These are phyloP conservation scores for Naja naja DNA, from an alignment of 2,113 vertebrate genomes.

Conservation along the genomic window DNA sequence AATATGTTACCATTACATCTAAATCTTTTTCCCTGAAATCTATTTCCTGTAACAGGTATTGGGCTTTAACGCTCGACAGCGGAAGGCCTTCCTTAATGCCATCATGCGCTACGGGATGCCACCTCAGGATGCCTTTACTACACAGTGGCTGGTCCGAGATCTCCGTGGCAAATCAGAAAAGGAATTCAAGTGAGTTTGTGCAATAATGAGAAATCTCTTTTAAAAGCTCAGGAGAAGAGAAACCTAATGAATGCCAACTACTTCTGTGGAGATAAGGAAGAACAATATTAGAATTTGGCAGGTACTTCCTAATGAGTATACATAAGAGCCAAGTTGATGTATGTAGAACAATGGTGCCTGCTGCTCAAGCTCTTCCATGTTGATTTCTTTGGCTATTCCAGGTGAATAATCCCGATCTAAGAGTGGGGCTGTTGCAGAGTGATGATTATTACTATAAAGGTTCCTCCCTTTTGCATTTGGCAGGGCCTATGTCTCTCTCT, in stretches of 20 bases:
- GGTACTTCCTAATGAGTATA: neutral
- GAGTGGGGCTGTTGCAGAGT: neutral
- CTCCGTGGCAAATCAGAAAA: slow-evolving; percentile 96
- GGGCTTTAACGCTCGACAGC: slow-evolving; percentile 95
- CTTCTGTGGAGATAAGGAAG: neutral
- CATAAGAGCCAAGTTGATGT: neutral
- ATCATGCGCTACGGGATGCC: slow-evolving; percentile 99
- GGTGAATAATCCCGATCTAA: neutral
- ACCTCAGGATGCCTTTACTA: slow-evolving; percentile 97
- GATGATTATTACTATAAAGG: neutral
- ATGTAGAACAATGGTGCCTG: neutral
- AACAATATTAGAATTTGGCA: neutral
- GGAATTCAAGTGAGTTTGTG: slow-evolving; percentile 90
- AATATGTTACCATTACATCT: neutral
- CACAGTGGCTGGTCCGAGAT: slow-evolving; percentile 96
- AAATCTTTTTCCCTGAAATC: neutral
- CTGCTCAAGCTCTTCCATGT: neutral
- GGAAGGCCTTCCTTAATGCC: slow-evolving; percentile 97
- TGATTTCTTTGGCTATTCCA: neutral
- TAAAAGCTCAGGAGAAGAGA: neutral
- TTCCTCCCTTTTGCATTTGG: neutral
- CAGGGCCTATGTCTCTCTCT: slow-evolving; percentile 95
- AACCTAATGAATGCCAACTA: neutral
- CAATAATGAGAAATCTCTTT: neutral
- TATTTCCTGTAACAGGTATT: slow-evolving; percentile 74